Percentiles rank a stretch among this genome's conserved stretches.
These are phyloP conservation scores for Arrhamphus sclerolepis DNA, from an alignment of 2,797 vertebrate genomes.

Conservation along the genomic window DNA sequence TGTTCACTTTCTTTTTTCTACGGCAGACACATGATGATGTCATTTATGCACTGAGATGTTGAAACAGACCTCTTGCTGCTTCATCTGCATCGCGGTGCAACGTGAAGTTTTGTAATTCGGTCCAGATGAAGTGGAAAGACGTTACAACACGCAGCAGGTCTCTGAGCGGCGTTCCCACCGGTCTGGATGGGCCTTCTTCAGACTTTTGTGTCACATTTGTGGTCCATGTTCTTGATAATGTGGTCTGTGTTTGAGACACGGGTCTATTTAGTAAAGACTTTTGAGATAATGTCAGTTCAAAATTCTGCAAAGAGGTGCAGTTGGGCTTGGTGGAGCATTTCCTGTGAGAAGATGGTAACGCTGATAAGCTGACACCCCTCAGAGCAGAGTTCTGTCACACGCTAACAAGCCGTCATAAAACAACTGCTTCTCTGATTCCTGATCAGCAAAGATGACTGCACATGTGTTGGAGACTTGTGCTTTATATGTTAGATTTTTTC, in stretches of 20 bases:
- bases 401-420: neutral
- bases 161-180: too few species aligned
- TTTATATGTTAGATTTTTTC: too few species aligned
- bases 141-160: constrained; percentile 7
- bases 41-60: neutral
- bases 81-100: neutral
- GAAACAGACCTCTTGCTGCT: too few species aligned
- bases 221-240: neutral
- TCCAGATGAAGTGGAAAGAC: neutral
- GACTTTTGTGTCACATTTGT: neutral
- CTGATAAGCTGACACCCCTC: constrained; percentile 32
- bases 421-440: neutral
- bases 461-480: too few species aligned
- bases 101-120: constrained; percentile 5
- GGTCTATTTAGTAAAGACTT: neutral
- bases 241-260: neutral
- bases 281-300: neutral
- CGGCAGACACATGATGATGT: neutral
- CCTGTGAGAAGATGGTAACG: constrained; percentile 53
- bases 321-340: constrained; percentile 46
- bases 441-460: too few species aligned
- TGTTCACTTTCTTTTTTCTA: too few species aligned
- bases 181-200: too few species aligned
- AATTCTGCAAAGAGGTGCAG: constrained; percentile 1
- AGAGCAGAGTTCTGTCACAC: neutral